Conservation (phyloP, 2,888 invertebrate genomes). For the Laothoe populi region DNA sequence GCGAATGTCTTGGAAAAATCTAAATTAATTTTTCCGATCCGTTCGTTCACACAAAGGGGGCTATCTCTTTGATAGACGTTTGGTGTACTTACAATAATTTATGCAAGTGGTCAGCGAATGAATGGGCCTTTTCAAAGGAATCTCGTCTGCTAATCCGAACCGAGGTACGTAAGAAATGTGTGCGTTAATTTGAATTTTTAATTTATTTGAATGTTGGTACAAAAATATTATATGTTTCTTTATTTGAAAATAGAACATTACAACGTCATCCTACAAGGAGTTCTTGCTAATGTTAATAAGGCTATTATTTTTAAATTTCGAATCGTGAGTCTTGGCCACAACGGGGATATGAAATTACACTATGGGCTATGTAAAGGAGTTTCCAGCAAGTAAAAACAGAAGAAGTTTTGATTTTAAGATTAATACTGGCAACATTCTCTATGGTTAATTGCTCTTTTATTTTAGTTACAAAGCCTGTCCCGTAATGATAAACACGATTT, state of each 20-base stretch:
- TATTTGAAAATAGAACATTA: not conserved
- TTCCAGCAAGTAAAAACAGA: too few species aligned
- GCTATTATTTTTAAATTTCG: too few species aligned
- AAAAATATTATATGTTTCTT: not conserved
- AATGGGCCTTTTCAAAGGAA: conserved; percentile 63
- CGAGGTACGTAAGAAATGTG: conserved; percentile 20
- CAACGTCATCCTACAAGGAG: too few species aligned
- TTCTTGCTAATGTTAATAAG: too few species aligned
- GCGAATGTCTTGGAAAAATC: conserved; percentile 51
- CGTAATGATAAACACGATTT: conserved; percentile 39
- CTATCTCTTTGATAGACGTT: conserved; percentile 74
- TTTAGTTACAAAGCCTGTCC: not conserved
- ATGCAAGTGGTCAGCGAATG: conserved; percentile 79
- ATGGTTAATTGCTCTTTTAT: too few species aligned
- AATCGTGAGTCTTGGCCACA: too few species aligned
- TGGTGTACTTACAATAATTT: conserved; percentile 71
- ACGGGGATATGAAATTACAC: too few species aligned
- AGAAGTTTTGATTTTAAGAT: too few species aligned
- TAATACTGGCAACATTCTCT: too few species aligned
- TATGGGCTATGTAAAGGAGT: too few species aligned
- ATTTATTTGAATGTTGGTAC: not conserved
- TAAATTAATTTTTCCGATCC: conserved; percentile 79
- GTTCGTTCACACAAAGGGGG: conserved; percentile 65
- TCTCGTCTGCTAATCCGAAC: conserved; percentile 53
- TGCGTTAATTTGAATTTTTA: conserved; percentile 22